Conservation (phyloP, 1,140 invertebrate species). For the Lepidurus arcticus region DNA sequence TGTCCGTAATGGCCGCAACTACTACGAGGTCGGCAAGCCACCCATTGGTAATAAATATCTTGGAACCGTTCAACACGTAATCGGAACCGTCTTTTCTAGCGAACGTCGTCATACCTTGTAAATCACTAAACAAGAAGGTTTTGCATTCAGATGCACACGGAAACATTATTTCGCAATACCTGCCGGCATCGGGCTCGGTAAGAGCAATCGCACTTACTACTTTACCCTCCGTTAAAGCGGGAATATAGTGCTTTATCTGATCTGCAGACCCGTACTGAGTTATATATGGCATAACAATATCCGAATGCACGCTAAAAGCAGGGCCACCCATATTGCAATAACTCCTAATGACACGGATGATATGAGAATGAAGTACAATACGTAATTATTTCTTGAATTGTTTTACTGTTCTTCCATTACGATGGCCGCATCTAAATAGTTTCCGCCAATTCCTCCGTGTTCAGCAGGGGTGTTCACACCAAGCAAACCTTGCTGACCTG, state of each 20-base stretch:
- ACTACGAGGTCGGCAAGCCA: constrained; percentile 48
- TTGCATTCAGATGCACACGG: constrained; percentile 30
- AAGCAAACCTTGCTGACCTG: constrained; percentile 47
- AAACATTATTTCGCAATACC: constrained; percentile 38
- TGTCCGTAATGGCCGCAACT: constrained; percentile 49
- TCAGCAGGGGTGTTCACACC: constrained; percentile 47
- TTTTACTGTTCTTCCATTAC: constrained; percentile 49
- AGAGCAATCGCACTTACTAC: constrained; percentile 50
- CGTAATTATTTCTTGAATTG: constrained; percentile 29
- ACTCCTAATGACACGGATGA: constrained; percentile 39
- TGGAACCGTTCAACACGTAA: constrained; percentile 50
- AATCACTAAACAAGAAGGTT: constrained; percentile 42
- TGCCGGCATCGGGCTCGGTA: constrained; percentile 50
- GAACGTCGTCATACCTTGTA: constrained; percentile 48
- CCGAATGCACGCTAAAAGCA: constrained; percentile 48
- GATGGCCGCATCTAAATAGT: constrained; percentile 46
- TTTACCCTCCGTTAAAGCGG: constrained; percentile 46
- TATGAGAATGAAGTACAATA: constrained; percentile 29
- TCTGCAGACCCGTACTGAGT: constrained; percentile 47
- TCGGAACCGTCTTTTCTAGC: constrained; percentile 48
- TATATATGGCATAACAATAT: constrained; percentile 52
- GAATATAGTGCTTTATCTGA: constrained; percentile 48
- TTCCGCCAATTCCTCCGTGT: constrained; percentile 47
- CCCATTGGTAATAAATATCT: constrained; percentile 51
- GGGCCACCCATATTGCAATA: constrained; percentile 48